Percentiles rank a stretch among this genome's conserved stretches.
phyloP scores from a whole-genome alignment of 2,113 vertebrate species.

The Euleptes europaea region DNA sequence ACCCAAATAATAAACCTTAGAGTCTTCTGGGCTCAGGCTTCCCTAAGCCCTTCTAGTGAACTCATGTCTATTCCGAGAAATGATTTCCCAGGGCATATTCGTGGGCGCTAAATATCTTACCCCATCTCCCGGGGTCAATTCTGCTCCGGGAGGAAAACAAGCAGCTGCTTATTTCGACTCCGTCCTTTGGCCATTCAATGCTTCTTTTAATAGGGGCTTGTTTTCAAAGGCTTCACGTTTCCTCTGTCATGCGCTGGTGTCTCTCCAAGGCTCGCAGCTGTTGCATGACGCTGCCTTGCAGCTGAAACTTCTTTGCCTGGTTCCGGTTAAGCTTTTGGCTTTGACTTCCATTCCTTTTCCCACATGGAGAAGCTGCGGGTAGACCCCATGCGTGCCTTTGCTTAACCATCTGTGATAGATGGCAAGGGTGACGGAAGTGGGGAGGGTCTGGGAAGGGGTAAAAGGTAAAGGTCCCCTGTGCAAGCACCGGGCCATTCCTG shows the following conservation, averaged over 20 bases:
- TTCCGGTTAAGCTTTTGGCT: neutral
- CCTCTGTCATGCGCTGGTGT: neutral
- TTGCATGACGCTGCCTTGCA: neutral
- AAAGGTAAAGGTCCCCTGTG: too few species aligned
- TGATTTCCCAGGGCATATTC: too few species aligned
- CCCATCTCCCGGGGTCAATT: neutral
- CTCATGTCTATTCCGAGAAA: too few species aligned
- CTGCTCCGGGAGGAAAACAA: neutral
- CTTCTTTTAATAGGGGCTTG: neutral
- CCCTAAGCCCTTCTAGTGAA: too few species aligned
- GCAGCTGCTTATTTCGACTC: neutral
- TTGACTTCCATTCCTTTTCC: neutral
- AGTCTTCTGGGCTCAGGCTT: too few species aligned
- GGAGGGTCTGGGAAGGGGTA: too few species aligned
- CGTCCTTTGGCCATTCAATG: neutral
- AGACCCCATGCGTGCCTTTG: neutral
- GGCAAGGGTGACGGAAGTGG: too few species aligned
- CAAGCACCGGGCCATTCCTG: too few species aligned
- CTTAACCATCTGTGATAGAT: neutral
- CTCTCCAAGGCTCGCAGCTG: constrained; percentile 11
- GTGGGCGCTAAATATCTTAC: neutral
- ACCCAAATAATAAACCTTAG: too few species aligned
- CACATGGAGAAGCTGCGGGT: too few species aligned
- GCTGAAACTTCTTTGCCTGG: neutral
- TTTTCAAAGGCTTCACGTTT: neutral